Base-by-base conservation (phyloP, 1,140 invertebrate genomes). In the Zaprionus ornatus region DNA sequence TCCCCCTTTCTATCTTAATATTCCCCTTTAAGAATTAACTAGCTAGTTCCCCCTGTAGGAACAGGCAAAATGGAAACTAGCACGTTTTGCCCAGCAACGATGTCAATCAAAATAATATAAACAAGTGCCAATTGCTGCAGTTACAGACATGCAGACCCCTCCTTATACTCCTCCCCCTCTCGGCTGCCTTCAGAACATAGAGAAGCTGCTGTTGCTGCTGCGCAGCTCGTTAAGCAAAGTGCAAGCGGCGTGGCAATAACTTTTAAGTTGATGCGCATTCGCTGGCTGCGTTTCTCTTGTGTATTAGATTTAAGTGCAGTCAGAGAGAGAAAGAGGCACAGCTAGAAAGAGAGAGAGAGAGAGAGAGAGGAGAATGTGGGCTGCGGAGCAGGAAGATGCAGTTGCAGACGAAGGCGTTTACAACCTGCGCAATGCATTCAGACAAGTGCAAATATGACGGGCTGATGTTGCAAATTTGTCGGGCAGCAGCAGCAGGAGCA, bases 201-300 rank as follows among this genome's bases (percentile, higher is more conserved):
- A 6, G 15, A 4, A 40, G 40, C 48, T n/a, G 59, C 68, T 55
- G 45, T 12, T 29, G 60, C 60, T 71, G 63, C 60, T 61, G 70
- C 64, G 68, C 40, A 45, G 63, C 69, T 77, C 74, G 74, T 77
- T 77, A 77, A 67, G 69, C 63, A 77, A 77, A 77, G 74, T 77
- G 74, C 74, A 67, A 61, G 70, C 67, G 71, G 80, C 65, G 82
- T 69, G 65, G 74, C 75, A 74, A 80, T 79, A 81, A 66, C 70
- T 64, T 67, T 77, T 63, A 70, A 63, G 60, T 62, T 66, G 45
- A 80, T 80, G 35, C 73, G 40, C 69, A 83, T 88, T 88, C 75
- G 48, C 61, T 68, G 68, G 73, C 70, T 77, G 69, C 68, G 54
- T 79, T 73, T 73, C 77, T 73, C 77, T 73, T 50, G 74, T 72